Percentiles rank a stretch among this genome's conserved stretches.
These are phyloP conservation scores for Agelastica alni DNA, from an alignment of 2,888 invertebrate genomes.

Conservation along the genomic window DNA sequence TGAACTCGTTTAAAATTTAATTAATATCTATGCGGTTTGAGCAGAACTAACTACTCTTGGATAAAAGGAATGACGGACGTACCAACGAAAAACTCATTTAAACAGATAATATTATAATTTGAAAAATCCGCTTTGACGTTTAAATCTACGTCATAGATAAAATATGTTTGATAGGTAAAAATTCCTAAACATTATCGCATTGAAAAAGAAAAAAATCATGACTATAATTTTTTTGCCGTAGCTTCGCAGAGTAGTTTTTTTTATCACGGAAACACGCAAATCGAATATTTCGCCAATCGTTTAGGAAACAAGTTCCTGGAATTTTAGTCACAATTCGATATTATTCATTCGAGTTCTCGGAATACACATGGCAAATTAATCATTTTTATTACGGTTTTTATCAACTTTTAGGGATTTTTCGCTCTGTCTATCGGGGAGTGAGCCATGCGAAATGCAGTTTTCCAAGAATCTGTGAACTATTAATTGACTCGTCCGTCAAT, in stretches of 20 bases:
- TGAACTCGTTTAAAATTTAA: too few relatives aligned
- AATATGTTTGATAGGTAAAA: not conserved
- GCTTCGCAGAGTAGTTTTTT: too few relatives aligned
- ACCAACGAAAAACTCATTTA: too few relatives aligned
- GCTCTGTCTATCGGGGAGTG: constrained; percentile 1
- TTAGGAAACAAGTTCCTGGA: constrained; percentile 10
- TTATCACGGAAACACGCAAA: constrained; percentile 8
- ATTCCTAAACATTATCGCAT: not conserved
- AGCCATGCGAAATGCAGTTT: constrained; percentile 1
- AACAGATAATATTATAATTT: too few relatives aligned
- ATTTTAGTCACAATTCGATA: constrained; percentile 13
- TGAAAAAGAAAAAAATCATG: constrained; percentile 7
- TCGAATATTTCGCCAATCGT: constrained; percentile 14
- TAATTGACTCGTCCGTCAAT: too few relatives aligned
- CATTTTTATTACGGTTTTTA: constrained; percentile 10
- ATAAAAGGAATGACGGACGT: too few relatives aligned
- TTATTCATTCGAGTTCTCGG: constrained; percentile 11
- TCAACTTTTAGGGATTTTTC: constrained; percentile 18
- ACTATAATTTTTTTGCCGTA: too few relatives aligned
- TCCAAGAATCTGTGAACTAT: constrained; percentile 12
- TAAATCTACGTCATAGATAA: too few relatives aligned
- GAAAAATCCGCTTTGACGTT: too few relatives aligned
- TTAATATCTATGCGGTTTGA: too few relatives aligned
- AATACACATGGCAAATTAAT: constrained; percentile 10
- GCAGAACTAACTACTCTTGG: not conserved